Percentiles rank a stretch among this genome's conserved stretches.
Conservation (phyloP, 2,888 invertebrate species). For the Cataglyphis rosenhaueri region DNA sequence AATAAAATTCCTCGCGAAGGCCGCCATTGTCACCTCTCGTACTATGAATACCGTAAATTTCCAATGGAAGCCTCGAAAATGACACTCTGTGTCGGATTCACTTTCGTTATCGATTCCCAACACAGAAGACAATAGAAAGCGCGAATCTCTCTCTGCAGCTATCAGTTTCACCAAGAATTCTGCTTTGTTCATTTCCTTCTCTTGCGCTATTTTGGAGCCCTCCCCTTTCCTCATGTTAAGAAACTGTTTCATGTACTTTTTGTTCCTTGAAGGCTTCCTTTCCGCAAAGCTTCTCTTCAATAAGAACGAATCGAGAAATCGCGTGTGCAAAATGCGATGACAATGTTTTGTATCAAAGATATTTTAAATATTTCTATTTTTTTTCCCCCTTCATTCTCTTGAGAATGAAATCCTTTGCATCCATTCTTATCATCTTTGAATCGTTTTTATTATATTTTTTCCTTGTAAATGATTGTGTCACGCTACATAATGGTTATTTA, state of each 20-base stretch:
- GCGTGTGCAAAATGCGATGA: background rate
- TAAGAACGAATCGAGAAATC: background rate
- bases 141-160: constrained; percentile 14
- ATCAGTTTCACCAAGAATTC: constrained; percentile 7
- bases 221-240: background rate
- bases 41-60: constrained; percentile 34
- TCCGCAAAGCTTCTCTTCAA: constrained; percentile 4
- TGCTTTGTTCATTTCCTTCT: constrained; percentile 17
- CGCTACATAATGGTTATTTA: background rate
- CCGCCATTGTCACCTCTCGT: background rate
- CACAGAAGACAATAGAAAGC: constrained; percentile 18
- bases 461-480: background rate
- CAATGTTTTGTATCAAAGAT: background rate
- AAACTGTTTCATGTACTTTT: constrained; percentile 23
- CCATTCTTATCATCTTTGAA: background rate
- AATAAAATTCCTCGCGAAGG: background rate
- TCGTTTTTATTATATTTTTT: background rate
- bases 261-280: background rate
- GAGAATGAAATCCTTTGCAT: background rate
- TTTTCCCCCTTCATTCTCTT: background rate
- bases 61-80: constrained; percentile 36
- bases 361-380: background rate
- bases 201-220: background rate
- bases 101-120: constrained; percentile 20
- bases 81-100: background rate